Conservation (phyloP, 2,888 invertebrate genomes). For the Alloplasta piceator region DNA sequence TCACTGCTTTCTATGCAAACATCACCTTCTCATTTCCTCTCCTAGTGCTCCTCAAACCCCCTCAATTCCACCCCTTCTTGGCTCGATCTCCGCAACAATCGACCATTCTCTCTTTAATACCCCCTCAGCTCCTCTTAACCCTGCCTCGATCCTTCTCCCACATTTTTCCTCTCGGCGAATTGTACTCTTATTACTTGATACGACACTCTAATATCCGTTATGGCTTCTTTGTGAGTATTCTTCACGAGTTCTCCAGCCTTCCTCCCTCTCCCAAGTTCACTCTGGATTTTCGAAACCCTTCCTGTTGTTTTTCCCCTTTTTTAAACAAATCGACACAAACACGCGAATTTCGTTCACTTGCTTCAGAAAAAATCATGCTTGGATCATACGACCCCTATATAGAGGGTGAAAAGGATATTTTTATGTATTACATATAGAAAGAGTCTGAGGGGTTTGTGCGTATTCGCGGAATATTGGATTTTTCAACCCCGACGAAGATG, state of each 20-base stretch:
- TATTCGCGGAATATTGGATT: slow-evolving; percentile 19
- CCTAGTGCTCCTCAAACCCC: background rate
- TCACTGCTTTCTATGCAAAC: slow-evolving; percentile 23
- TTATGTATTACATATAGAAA: background rate
- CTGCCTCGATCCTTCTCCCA: background rate
- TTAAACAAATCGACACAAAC: background rate
- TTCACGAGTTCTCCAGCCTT: slow-evolving; percentile 18
- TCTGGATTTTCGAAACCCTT: no score
- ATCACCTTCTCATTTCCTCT: slow-evolving; percentile 11
- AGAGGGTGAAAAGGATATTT: background rate
- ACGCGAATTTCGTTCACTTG: background rate
- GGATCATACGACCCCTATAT: background rate
- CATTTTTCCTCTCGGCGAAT: background rate
- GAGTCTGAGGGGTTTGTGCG: background rate
- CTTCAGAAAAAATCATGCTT: background rate
- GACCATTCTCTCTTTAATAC: slow-evolving; percentile 18
- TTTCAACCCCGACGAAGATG: slow-evolving; percentile 12
- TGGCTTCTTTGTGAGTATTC: slow-evolving; percentile 18
- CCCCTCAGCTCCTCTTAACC: background rate
- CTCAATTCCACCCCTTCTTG: background rate
- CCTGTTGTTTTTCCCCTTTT: no score
- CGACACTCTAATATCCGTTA: background rate
- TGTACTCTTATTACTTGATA: background rate
- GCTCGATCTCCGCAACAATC: background rate
- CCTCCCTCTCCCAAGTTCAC: background rate